These are phyloP conservation scores for Odontomachus brunneus DNA, from an alignment of 1,140 invertebrate species.

Conservation along the genomic window DNA sequence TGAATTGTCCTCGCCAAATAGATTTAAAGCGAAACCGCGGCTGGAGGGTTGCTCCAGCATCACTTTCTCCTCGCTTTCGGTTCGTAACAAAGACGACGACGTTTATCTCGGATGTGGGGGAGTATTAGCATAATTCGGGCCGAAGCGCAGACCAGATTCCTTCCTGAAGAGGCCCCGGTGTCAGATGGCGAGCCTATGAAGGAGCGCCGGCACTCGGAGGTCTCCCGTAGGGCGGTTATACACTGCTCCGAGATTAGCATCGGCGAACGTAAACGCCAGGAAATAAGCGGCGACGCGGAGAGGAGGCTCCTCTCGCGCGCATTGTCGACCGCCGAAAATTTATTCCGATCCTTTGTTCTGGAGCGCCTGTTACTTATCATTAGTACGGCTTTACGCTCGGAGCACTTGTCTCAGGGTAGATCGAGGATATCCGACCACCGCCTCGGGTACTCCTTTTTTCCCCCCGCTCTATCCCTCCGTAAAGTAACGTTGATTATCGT, in stretches of 20 bases:
- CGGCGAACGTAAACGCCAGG: slow-evolving; percentile 71
- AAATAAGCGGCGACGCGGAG: slow-evolving; percentile 64
- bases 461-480: background rate
- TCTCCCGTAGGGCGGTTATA: slow-evolving; percentile 57
- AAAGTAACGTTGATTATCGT: slow-evolving; percentile 53
- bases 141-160: slow-evolving; percentile 69
- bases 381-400: slow-evolving; percentile 65
- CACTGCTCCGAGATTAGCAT: slow-evolving; percentile 68
- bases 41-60: background rate
- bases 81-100: slow-evolving; percentile 45
- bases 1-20: slow-evolving; percentile 9
- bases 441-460: background rate
- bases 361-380: slow-evolving; percentile 74
- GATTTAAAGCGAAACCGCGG: slow-evolving; percentile 23
- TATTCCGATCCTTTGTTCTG: slow-evolving; percentile 75
- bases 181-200: slow-evolving; percentile 71
- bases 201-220: slow-evolving; percentile 48
- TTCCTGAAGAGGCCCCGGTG: slow-evolving; percentile 59
- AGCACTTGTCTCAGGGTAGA: slow-evolving; percentile 65
- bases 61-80: slow-evolving; percentile 24
- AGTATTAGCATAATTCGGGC: slow-evolving; percentile 79
- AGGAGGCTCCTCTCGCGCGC: slow-evolving; percentile 48
- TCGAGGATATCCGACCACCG: slow-evolving; percentile 29
- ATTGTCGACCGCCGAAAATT: slow-evolving; percentile 71
- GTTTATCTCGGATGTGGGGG: slow-evolving; percentile 65